Evolutionary conservation across 1,140 invertebrate genomes (phyloP).

Genomic region (Polypedilum vanderplanki): DNA sequence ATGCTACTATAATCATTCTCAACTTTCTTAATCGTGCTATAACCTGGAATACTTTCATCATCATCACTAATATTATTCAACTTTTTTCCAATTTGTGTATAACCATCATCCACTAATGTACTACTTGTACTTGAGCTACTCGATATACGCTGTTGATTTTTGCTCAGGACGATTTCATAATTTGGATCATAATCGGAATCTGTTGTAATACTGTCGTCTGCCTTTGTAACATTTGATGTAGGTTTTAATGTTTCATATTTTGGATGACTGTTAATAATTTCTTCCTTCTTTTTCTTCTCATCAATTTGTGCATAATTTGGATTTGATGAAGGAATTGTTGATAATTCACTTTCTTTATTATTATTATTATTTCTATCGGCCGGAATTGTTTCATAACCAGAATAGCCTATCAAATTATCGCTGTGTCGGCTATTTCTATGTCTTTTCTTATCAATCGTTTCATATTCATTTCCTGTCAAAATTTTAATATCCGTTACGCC

Average conservation of each 20-base stretch:
- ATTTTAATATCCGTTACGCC: not conserved
- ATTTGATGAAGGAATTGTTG: not conserved
- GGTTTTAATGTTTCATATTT: slow-evolving; percentile 52
- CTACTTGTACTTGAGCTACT: slow-evolving; percentile 36
- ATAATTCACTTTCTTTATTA: slow-evolving; percentile 24
- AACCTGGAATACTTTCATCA: slow-evolving; percentile 24
- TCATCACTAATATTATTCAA: not conserved
- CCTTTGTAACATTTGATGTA: slow-evolving; percentile 34
- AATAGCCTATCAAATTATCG: slow-evolving; percentile 43
- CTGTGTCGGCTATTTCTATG: slow-evolving; percentile 39
- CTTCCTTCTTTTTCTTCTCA: not conserved
- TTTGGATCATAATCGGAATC: slow-evolving; percentile 58
- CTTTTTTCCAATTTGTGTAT: slow-evolving; percentile 36
- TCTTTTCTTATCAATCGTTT: slow-evolving; percentile 44
- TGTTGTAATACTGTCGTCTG: slow-evolving; percentile 29
- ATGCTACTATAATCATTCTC: slow-evolving; percentile 37
- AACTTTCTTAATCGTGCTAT: not conserved
- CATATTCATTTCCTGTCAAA: slow-evolving; percentile 46
- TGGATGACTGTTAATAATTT: slow-evolving; percentile 47
- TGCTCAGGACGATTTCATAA: slow-evolving; percentile 58
- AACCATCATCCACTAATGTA: slow-evolving; percentile 39
- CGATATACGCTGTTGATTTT: slow-evolving; percentile 26
- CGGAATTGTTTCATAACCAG: slow-evolving; percentile 57
- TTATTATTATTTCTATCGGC: slow-evolving; percentile 38
- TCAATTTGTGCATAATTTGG: slow-evolving; percentile 10